phyloP scores from a whole-genome alignment of 2,113 vertebrate species.

The Spea bombifrons region DNA sequence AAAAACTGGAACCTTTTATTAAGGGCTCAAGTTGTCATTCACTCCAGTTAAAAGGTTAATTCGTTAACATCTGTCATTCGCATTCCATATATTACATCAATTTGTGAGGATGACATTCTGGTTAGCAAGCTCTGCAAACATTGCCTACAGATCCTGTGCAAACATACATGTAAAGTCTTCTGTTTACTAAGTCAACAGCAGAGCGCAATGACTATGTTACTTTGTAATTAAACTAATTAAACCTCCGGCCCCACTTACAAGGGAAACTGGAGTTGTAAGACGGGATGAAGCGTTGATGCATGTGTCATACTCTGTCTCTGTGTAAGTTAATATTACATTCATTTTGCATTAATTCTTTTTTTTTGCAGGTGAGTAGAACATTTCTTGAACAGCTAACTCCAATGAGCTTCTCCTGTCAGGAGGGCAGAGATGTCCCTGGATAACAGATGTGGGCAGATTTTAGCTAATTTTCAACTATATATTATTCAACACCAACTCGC shows the following conservation, averaged over 20 bases:
- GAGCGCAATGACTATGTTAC: constrained; percentile 26
- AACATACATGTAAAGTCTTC: constrained; percentile 40
- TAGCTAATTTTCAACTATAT: no score
- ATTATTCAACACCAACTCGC: no score
- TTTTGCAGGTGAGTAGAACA: no score
- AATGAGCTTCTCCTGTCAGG: no score
- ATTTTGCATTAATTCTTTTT: no score
- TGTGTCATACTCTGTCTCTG: not conserved
- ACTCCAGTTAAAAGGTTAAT: constrained; percentile 11
- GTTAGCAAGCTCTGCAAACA: constrained; percentile 43
- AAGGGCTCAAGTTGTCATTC: not conserved
- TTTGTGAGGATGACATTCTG: constrained; percentile 34
- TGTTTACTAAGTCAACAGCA: constrained; percentile 42
- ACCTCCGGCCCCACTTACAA: constrained; percentile 20
- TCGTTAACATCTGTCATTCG: not conserved
- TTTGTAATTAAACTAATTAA: constrained; percentile 46
- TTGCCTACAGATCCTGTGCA: constrained; percentile 31
- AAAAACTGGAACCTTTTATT: not conserved
- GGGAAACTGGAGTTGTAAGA: constrained; percentile 20
- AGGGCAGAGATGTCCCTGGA: no score
- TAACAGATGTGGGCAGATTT: no score
- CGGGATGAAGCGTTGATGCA: not conserved
- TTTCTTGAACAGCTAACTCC: no score
- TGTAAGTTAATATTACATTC: no score
- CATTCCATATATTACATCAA: constrained; percentile 42